phyloP scores from a whole-genome alignment of 2,797 vertebrate genomes.

The Dermochelys coriacea region DNA sequence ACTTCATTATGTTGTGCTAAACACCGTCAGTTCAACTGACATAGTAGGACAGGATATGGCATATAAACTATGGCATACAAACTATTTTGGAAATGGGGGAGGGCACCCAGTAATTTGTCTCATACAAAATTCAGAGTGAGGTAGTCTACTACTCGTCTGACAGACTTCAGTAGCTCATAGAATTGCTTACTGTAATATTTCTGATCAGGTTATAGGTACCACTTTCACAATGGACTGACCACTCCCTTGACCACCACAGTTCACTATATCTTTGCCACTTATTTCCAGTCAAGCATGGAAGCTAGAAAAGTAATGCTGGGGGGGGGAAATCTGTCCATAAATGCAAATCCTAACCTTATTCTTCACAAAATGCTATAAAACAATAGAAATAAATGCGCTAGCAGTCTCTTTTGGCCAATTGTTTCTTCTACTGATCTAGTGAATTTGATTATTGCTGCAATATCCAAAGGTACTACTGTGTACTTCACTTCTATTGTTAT shows the following conservation, averaged over 20 bases:
- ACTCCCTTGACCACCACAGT: neutral
- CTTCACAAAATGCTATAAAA: neutral
- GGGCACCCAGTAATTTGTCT: neutral
- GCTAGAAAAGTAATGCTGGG: constrained; percentile 28
- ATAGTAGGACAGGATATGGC: neutral
- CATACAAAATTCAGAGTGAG: fast-evolving
- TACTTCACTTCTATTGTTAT: neutral
- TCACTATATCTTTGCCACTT: constrained; percentile 32
- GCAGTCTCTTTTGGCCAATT: neutral
- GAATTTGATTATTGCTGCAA: neutral
- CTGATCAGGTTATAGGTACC: neutral
- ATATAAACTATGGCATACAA: neutral
- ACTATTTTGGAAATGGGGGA: neutral
- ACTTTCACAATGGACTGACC: neutral
- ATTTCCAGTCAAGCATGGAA: constrained; percentile 15
- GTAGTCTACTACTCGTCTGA: neutral
- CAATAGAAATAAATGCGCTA: neutral
- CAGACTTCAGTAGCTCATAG: neutral
- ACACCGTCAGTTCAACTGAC: neutral
- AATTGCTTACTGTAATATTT: neutral
- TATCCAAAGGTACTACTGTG: neutral
- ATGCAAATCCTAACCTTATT: neutral
- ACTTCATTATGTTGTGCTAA: neutral
- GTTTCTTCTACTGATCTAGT: neutral
- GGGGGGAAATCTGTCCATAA: constrained; percentile 32